Conservation (phyloP, 2,797 vertebrate species). For the Lemur catta region DNA sequence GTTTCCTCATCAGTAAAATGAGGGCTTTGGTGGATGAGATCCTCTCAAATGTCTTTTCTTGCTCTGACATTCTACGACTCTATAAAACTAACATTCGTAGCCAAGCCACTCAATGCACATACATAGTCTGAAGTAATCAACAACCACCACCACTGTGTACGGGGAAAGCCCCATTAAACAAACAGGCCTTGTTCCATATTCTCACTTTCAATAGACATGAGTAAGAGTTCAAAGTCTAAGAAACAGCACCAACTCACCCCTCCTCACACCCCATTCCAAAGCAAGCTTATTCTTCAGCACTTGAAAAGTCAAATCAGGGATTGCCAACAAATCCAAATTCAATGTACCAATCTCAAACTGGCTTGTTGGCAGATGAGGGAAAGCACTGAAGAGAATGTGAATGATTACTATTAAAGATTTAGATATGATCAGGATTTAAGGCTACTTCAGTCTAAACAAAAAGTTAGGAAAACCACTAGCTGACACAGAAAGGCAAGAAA, state of each 20-base stretch:
- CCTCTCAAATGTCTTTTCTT: not conserved
- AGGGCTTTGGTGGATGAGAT: not conserved
- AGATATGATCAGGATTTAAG: not conserved
- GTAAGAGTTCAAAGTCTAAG: constrained; percentile 54
- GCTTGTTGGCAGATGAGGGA: not conserved
- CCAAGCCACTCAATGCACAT: not conserved
- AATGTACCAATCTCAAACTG: not conserved
- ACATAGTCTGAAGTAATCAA: constrained; percentile 21
- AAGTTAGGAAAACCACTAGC: not conserved
- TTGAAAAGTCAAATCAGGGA: not conserved
- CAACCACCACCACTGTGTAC: not conserved
- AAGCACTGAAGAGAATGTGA: constrained; percentile 12
- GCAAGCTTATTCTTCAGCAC: not conserved
- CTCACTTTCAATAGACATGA: constrained; percentile 26
- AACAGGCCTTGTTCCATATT: not conserved
- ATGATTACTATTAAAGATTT: not conserved
- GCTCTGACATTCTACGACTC: not conserved
- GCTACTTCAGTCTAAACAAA: not conserved
- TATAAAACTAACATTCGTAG: not conserved
- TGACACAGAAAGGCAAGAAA: not conserved
- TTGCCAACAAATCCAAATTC: constrained; percentile 16
- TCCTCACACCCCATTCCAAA: not conserved
- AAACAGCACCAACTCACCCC: not conserved
- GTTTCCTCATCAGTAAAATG: constrained; percentile 29
- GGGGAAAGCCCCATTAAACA: not conserved